Evolutionary conservation across 2,888 invertebrate species (phyloP).

Genomic region (Agonopterix heracliana): DNA sequence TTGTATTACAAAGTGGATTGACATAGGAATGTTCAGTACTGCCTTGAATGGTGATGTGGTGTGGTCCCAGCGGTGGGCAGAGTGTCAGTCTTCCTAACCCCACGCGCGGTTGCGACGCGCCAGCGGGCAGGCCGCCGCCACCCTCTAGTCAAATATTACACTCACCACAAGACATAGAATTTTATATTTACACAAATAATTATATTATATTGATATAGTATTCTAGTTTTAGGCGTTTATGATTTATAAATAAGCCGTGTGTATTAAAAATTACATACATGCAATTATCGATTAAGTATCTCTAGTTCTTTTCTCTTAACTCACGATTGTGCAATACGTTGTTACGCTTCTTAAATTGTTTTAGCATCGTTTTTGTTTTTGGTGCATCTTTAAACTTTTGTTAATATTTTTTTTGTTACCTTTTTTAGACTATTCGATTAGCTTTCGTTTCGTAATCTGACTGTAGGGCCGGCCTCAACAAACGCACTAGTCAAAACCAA

Average conservation of each 20-base stretch:
- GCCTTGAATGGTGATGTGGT: conserved; percentile 5
- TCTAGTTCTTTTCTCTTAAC: conserved; percentile 55
- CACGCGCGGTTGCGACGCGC: conserved; percentile 22
- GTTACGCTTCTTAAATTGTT: conserved; percentile 66
- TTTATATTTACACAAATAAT: conserved; percentile 77
- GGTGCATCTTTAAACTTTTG: conserved; percentile 28
- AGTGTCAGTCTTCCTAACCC: conserved; percentile 5
- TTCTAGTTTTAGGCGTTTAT: conserved; percentile 75
- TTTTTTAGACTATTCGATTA: conserved; percentile 43
- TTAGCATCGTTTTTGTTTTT: conserved; percentile 50
- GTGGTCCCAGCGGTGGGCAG: conserved; percentile 14
- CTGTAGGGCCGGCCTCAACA: conserved; percentile 30
- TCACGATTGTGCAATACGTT: conserved; percentile 68
- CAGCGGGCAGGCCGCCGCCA: conserved; percentile 44
- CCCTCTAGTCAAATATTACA: conserved; percentile 76
- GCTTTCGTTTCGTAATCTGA: conserved; percentile 42
- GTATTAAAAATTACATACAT: conserved; percentile 36
- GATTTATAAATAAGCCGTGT: conserved; percentile 63
- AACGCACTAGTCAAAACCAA: conserved; percentile 16
- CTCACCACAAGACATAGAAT: conserved; percentile 71
- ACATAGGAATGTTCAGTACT: no score
- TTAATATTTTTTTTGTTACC: conserved; percentile 36
- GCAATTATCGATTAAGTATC: conserved; percentile 44
- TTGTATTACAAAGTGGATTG: no score
- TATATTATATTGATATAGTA: conserved; percentile 75